Conservation (phyloP, 2,113 vertebrate genomes). For the Pedetes capensis region DNA sequence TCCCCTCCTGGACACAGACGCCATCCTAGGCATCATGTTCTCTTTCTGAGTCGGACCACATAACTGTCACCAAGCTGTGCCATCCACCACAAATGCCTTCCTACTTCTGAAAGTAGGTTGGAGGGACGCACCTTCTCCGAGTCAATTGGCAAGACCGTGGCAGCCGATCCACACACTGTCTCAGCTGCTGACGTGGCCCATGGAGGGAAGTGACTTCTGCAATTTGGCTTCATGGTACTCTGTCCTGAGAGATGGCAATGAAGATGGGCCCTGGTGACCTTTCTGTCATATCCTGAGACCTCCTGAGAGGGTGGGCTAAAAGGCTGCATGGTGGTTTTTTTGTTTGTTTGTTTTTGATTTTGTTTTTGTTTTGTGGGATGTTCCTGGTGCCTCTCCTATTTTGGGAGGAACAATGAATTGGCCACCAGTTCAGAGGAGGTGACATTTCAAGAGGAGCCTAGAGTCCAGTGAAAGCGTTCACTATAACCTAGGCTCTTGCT, state of each 20-base stretch:
- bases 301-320: background rate
- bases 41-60: background rate
- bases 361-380: too few species aligned
- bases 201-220: background rate
- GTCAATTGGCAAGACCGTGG: background rate
- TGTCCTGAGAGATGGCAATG: background rate
- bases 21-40: background rate
- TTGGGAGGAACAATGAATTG: background rate
- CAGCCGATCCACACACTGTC: background rate
- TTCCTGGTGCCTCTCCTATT: background rate
- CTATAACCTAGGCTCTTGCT: background rate
- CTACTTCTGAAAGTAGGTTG: background rate
- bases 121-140: background rate
- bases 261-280: background rate
- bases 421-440: background rate
- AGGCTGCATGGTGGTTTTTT: background rate
- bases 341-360: too few species aligned
- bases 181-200: background rate
- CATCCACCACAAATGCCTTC: background rate
- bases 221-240: background rate
- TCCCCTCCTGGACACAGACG: background rate
- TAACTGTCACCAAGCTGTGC: background rate
- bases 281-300: background rate
- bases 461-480: background rate
- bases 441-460: background rate